These are phyloP conservation scores for Leptestheria dahalacensis DNA, from an alignment of 1,140 invertebrate genomes.

Conservation along the genomic window DNA sequence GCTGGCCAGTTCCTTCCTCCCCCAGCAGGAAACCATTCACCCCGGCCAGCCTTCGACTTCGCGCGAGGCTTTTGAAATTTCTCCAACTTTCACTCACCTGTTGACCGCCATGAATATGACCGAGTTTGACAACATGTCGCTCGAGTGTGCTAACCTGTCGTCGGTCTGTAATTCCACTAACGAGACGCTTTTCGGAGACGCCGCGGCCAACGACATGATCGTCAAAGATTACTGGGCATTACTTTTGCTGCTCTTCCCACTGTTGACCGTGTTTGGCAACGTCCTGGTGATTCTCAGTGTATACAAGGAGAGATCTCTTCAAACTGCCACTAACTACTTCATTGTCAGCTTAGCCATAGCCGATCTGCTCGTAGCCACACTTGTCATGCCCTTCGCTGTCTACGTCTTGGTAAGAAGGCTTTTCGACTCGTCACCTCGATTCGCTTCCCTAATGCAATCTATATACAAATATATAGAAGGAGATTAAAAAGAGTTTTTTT, in stretches of 20 bases:
- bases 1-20: background rate
- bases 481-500: no score
- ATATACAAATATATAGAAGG: no score
- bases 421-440: no score
- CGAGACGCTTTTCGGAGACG: background rate
- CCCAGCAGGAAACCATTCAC: background rate
- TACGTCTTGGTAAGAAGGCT: conserved; percentile 67
- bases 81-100: background rate
- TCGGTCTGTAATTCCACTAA: background rate
- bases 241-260: conserved; percentile 71
- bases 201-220: background rate
- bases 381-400: conserved; percentile 97
- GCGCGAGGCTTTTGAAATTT: background rate
- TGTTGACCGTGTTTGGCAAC: conserved; percentile 91
- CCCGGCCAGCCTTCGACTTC: background rate
- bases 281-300: conserved; percentile 91
- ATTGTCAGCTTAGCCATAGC: conserved; percentile 89
- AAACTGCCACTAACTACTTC: conserved; percentile 96
- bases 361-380: conserved; percentile 84
- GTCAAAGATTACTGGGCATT: conserved; percentile 56
- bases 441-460: no score
- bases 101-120: background rate
- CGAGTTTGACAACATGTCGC: background rate
- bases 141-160: background rate
- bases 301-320: conserved; percentile 67